Evolutionary conservation across 1,140 invertebrate genomes (phyloP).

Genomic region (Battus philenor): DNA sequence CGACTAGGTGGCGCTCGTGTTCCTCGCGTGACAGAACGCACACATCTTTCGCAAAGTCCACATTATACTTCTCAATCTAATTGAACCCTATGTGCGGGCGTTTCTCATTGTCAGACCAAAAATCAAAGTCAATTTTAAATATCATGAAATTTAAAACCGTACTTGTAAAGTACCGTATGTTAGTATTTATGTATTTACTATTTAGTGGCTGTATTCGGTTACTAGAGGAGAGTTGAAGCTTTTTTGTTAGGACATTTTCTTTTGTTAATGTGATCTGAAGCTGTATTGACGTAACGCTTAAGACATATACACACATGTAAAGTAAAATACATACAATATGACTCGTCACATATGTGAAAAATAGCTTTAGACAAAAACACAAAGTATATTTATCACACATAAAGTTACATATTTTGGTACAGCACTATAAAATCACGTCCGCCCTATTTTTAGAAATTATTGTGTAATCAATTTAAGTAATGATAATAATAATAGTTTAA

Average conservation of each 20-base stretch:
- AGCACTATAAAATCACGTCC: conserved; percentile 61
- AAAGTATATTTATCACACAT: conserved; percentile 50
- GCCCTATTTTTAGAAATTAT: conserved; percentile 64
- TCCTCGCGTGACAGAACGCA: background rate
- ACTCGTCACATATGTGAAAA: conserved; percentile 1
- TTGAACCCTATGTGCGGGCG: conserved; percentile 25
- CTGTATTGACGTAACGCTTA: conserved; percentile 29
- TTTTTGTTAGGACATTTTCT: conserved; percentile 50
- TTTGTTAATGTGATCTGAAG: conserved; percentile 73
- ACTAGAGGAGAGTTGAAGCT: conserved; percentile 38
- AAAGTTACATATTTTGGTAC: conserved; percentile 58
- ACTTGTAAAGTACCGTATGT: conserved; percentile 52
- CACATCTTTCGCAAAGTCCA: conserved; percentile 13
- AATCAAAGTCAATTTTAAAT: conserved; percentile 59
- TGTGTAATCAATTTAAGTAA: conserved; percentile 19
- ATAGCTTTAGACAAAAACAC: conserved; percentile 16
- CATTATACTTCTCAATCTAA: conserved; percentile 4
- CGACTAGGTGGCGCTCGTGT: conserved; percentile 10
- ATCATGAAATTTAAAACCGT: conserved; percentile 47
- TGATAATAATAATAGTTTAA: conserved; percentile 6
- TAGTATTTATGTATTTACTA: conserved; percentile 42
- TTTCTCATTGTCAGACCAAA: conserved; percentile 53
- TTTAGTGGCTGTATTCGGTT: conserved; percentile 49
- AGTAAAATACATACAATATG: conserved; percentile 4
- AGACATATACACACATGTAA: too few species aligned